Percentiles rank a stretch among this genome's conserved stretches.
These are phyloP conservation scores for Megalopta genalis DNA, from an alignment of 1,140 invertebrate genomes.

Conservation along the genomic window DNA sequence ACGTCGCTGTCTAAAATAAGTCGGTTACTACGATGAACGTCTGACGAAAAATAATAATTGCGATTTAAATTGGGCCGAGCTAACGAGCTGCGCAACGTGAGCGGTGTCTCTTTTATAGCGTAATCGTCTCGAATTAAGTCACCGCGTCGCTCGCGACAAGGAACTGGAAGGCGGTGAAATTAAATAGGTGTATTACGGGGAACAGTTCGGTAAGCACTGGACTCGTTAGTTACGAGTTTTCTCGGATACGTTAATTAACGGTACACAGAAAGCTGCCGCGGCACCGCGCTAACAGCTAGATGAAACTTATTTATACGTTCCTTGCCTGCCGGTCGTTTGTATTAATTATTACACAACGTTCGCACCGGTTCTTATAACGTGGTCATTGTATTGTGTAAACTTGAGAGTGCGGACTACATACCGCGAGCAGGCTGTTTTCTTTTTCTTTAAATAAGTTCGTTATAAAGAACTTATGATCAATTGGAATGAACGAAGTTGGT, in stretches of 20 bases:
- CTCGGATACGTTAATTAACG: conserved; percentile 10
- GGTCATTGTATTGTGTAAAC: background rate
- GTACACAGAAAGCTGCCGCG: background rate
- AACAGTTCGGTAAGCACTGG: conserved; percentile 10
- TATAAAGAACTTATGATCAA: too few species aligned
- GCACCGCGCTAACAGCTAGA: background rate
- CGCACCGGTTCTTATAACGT: background rate
- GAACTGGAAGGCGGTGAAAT: background rate
- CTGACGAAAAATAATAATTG: background rate
- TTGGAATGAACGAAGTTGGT: too few species aligned
- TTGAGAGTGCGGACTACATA: too few species aligned
- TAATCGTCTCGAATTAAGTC: conserved; percentile 18
- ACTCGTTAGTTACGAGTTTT: conserved; percentile 10
- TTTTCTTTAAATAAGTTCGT: too few species aligned
- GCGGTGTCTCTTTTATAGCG: background rate
- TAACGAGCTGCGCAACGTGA: conserved; percentile 6
- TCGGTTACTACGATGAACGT: background rate
- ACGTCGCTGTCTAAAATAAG: background rate
- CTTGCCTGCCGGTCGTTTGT: too few species aligned
- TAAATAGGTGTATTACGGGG: background rate
- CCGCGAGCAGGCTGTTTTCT: too few species aligned
- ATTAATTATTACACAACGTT: background rate
- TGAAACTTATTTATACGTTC: conserved; percentile 5
- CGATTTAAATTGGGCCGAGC: background rate
- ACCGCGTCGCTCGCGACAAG: background rate